These are phyloP conservation scores for Labrus mixtus DNA, from an alignment of 2,113 vertebrate species.

Conservation along the genomic window DNA sequence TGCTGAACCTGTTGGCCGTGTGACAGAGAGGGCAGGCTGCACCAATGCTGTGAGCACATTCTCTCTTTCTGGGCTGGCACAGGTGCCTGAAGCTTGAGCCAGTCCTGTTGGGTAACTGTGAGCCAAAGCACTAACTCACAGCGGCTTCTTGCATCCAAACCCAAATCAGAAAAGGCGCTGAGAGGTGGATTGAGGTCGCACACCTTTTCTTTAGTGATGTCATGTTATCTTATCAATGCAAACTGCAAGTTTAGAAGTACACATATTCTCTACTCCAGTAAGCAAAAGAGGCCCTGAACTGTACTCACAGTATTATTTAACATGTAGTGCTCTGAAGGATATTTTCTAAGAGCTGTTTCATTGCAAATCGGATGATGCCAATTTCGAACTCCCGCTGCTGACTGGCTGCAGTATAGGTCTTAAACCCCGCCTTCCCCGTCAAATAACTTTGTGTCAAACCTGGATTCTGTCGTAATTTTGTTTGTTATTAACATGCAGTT, in stretches of 20 bases:
- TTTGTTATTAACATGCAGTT: neutral
- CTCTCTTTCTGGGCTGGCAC: conserved; percentile 84
- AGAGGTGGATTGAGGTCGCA: conserved; percentile 31
- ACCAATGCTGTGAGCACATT: conserved; percentile 85
- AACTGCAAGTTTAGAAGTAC: neutral
- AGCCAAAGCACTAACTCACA: conserved; percentile 46
- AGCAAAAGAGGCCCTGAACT: too few relatives aligned
- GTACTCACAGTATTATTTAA: too few relatives aligned
- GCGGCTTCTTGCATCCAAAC: conserved; percentile 55
- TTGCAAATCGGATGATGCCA: too few relatives aligned
- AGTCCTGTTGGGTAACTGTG: conserved; percentile 71
- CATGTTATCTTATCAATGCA: conserved; percentile 43
- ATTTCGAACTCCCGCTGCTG: too few relatives aligned
- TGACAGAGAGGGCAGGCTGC: conserved; percentile 88
- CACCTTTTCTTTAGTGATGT: conserved; percentile 13
- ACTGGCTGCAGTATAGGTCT: too few relatives aligned
- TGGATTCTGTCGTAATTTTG: too few relatives aligned
- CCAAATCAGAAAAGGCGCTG: conserved; percentile 22
- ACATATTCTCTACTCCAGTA: too few relatives aligned
- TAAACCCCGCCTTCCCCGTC: too few relatives aligned
- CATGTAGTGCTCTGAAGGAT: too few relatives aligned
- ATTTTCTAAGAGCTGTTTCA: too few relatives aligned
- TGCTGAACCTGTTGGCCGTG: conserved; percentile 87
- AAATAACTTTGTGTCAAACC: too few relatives aligned
- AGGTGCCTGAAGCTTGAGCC: conserved; percentile 62